Percentiles rank a stretch among this genome's conserved stretches.
Conservation (phyloP, 2,888 invertebrate genomes). For the Nephrotoma appendiculata region DNA sequence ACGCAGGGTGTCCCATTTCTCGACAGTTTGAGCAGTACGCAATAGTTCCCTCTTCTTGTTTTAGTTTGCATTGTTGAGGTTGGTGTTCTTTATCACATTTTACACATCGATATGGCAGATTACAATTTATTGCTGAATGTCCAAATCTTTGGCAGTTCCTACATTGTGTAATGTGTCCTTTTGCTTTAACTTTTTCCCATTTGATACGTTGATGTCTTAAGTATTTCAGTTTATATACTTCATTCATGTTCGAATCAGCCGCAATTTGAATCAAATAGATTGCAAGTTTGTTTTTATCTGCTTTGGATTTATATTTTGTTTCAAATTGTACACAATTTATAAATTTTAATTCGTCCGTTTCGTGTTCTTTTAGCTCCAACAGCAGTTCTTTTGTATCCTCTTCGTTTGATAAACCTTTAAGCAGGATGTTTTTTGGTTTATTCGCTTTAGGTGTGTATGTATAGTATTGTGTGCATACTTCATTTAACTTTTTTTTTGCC, state of each 20-base stretch:
- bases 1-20: not conserved
- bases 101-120: not conserved
- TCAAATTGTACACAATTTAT: not conserved
- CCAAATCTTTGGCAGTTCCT: not conserved
- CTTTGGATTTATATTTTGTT: not conserved
- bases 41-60: not conserved
- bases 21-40: not conserved
- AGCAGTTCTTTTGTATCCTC: not conserved
- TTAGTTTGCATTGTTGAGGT: not conserved
- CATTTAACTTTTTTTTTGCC: not conserved
- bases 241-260: no score
- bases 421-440: not conserved
- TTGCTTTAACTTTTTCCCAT: no score
- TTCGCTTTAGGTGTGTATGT: not conserved
- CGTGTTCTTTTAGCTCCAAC: not conserved
- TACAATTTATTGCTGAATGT: not conserved
- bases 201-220: no score
- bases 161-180: not conserved
- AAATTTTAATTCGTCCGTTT: not conserved
- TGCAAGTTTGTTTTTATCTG: not conserved
- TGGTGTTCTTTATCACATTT: not conserved
- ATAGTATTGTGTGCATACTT: not conserved
- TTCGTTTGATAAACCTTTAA: not conserved
- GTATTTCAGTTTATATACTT: no score
- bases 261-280: not conserved